Evolutionary conservation across 1,140 invertebrate species (phyloP).

Genomic region (Acyrthosiphon pisum): DNA sequence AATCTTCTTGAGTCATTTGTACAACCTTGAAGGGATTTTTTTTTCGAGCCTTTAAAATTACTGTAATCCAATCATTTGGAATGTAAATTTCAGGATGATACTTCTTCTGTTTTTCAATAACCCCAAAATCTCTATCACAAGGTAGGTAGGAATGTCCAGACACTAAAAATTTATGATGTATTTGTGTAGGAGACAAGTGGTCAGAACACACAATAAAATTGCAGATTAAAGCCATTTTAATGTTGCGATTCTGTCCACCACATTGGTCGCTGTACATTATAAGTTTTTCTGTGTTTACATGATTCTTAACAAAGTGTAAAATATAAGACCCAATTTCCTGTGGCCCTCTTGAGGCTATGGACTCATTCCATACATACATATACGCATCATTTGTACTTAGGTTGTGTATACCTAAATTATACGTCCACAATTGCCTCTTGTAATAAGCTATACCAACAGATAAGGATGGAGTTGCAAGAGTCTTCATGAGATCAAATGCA

Average conservation of each 20-base stretch:
- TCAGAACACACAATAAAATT: conserved; percentile 55
- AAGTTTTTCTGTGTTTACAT: conserved; percentile 59
- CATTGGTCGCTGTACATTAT: conserved; percentile 63
- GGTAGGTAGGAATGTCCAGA: no score
- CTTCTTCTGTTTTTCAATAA: no score
- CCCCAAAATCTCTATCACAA: no score
- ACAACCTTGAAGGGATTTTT: conserved; percentile 43
- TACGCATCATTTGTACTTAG: conserved; percentile 55
- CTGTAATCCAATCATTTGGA: no score
- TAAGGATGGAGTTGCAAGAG: conserved; percentile 6
- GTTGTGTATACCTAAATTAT: conserved; percentile 58
- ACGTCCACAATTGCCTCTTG: conserved; percentile 58
- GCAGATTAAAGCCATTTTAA: conserved; percentile 61
- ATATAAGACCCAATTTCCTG: conserved; percentile 63
- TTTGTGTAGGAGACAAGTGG: no score
- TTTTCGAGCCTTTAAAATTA: no score
- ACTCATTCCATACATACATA: conserved; percentile 58
- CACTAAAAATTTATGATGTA: no score
- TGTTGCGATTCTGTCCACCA: conserved; percentile 63
- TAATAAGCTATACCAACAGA: conserved; percentile 57
- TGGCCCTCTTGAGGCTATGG: conserved; percentile 58
- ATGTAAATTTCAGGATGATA: no score
- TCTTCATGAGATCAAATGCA: conserved; percentile 43
- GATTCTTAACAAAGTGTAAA: conserved; percentile 58
- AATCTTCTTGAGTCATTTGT: conserved; percentile 52